Evolutionary conservation across 2,888 invertebrate species (phyloP).

Genomic region (Sceliomorpha sp.): DNA sequence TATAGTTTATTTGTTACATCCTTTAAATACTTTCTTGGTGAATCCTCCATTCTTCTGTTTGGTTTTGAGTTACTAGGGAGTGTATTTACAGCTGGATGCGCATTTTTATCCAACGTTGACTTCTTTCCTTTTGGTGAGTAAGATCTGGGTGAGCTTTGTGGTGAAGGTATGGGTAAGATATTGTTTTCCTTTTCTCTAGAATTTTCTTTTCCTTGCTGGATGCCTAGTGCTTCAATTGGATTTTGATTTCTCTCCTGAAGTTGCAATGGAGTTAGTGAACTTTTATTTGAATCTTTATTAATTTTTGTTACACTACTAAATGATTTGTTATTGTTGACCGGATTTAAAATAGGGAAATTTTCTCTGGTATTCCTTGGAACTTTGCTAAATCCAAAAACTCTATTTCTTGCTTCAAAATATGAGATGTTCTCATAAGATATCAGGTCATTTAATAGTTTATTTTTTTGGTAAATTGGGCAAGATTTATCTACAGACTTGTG

Average conservation of each 20-base stretch:
- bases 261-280: background rate
- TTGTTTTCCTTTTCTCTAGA: too few species aligned
- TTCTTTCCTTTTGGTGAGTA: too few species aligned
- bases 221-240: too few species aligned
- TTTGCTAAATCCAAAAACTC: background rate
- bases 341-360: constrained; percentile 20
- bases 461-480: background rate
- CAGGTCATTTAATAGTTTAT: background rate
- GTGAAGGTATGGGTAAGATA: too few species aligned
- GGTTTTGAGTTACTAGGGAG: too few species aligned
- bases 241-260: too few species aligned
- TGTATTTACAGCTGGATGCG: background rate
- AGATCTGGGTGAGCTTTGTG: too few species aligned
- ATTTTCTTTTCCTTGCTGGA: too few species aligned
- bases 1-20: background rate
- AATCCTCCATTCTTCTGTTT: too few species aligned
- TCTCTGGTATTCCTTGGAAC: constrained; percentile 12
- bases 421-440: constrained; percentile 27
- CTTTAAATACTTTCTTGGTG: background rate
- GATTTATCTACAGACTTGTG: background rate
- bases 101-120: too few species aligned
- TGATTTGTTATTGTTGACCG: background rate
- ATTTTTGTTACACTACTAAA: too few species aligned
- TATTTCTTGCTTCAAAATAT: constrained; percentile 16
- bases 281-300: constrained; percentile 8